Evolutionary conservation across 2,797 vertebrate species (phyloP), one percentile per base, ranked within the genome.

Genomic region (Lindbergichthys nudifrons): DNA sequence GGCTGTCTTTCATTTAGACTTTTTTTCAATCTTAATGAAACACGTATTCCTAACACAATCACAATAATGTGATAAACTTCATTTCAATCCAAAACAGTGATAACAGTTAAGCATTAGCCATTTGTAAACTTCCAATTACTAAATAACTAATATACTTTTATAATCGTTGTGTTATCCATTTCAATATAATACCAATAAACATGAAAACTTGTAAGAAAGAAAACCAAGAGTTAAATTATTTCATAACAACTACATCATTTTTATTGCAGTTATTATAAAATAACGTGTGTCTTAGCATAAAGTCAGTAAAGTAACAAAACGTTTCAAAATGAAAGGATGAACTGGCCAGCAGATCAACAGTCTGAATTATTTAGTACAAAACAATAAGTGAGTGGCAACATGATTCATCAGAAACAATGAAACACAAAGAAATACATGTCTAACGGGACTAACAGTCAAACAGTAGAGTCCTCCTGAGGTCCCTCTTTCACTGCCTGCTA

Each of bases 321-420:
- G 13, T 3, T n/a, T 65, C 11, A 67, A 36, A 72, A 68, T 42
- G 11, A 71, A 43, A 62, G n/a, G 11, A 64, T 71, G 90, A 91
- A 93, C 93, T 95, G 96, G 67, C 95, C 94, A 94, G 95, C 95
- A 96, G 94, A 85, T 92, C 88, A 63, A 91, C 90, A 85, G 78
- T 66, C 32, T 68, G 74, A 70, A 64, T 60, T 50, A 72, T 82
- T 80, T 48, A 39, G n/a, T 79, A 84, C 46, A 85, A 80, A 82
- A 68, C 8, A 58, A 43, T 0, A 51, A 42, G 3, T 41, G 42
- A 32, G 8, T 2, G 5, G 52, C 30, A 65, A 15, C 13, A 70
- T 14, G 21, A 57, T 4, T 6, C 43, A 6, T 57, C 1, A 19
- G 16, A 30, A 83, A 41, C 51, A 63, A 15, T 12, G 46, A 58